phyloP scores from a whole-genome alignment of 2,113 vertebrate genomes.

The Pardalotus punctatus region DNA sequence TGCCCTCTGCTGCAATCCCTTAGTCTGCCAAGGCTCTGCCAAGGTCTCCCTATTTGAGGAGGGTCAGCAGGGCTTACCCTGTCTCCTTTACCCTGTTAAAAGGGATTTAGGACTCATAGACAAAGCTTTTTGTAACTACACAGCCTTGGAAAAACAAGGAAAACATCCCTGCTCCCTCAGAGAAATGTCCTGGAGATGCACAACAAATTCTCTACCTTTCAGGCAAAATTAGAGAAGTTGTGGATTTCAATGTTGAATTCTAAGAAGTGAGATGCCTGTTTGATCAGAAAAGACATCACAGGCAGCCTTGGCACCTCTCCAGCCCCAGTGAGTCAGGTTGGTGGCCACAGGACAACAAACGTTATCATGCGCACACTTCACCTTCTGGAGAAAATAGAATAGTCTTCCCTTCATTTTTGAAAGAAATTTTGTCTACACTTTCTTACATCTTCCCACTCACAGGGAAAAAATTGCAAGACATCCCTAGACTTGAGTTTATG shows the following conservation, averaged over 20 bases:
- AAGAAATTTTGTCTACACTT: not conserved
- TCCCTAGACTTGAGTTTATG: not conserved
- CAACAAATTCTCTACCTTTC: not conserved
- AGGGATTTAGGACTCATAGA: not conserved
- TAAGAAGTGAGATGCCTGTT: not conserved
- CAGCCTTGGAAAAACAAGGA: not conserved
- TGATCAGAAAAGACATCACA: not conserved
- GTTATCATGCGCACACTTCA: rapidly evolving
- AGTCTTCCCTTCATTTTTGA: not conserved
- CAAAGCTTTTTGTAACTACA: not conserved
- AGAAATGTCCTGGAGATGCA: not conserved
- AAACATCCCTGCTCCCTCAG: not conserved
- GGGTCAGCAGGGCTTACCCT: not conserved
- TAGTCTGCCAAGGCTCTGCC: not conserved
- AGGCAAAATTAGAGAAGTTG: not conserved
- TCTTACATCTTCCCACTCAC: not conserved
- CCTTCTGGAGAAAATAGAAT: not conserved
- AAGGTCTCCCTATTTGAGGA: not conserved
- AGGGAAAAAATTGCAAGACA: not conserved
- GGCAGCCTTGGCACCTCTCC: not conserved
- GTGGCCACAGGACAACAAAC: not conserved
- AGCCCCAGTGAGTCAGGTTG: not conserved
- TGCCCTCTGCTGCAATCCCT: not conserved
- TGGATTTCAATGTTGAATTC: not conserved
- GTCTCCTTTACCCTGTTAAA: not conserved